phyloP scores from a whole-genome alignment of 64 coral and sea anemone genomes.

The Pocillopora verrucosa region DNA sequence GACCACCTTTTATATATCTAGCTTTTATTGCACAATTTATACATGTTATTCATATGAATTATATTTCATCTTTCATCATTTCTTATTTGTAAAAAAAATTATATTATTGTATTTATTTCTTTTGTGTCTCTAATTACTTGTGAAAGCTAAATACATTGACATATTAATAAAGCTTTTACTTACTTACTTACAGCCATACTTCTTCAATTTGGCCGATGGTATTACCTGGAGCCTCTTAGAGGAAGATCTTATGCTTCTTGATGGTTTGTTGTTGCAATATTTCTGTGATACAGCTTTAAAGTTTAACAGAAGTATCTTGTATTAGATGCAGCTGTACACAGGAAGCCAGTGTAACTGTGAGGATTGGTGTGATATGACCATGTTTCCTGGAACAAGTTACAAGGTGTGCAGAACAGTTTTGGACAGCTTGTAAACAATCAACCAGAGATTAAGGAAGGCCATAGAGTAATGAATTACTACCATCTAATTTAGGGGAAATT shows the following conservation, averaged over 20 bases:
- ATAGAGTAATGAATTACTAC: constrained; percentile 32
- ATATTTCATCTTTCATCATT: too few relatives aligned
- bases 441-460: constrained; percentile 41
- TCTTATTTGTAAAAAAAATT: not conserved
- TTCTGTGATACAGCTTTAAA: too few relatives aligned
- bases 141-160: constrained; percentile 34
- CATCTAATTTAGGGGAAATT: constrained; percentile 29
- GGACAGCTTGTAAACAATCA: constrained; percentile 32
- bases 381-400: constrained; percentile 30
- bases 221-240: too few relatives aligned
- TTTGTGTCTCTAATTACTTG: constrained; percentile 31
- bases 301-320: too few relatives aligned
- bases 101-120: not conserved
- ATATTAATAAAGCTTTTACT: constrained; percentile 21
- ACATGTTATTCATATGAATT: not conserved
- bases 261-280: too few relatives aligned
- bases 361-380: too few relatives aligned
- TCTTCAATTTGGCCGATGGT: too few relatives aligned
- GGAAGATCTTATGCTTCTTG: too few relatives aligned
- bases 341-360: too few relatives aligned
- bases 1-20: not conserved
- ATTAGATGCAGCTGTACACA: too few relatives aligned
- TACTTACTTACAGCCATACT: not conserved
- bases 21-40: not conserved
- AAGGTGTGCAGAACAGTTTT: constrained; percentile 25